These are phyloP conservation scores for Trinorchestia longiramus DNA, from an alignment of 1,140 invertebrate species.

Conservation along the genomic window DNA sequence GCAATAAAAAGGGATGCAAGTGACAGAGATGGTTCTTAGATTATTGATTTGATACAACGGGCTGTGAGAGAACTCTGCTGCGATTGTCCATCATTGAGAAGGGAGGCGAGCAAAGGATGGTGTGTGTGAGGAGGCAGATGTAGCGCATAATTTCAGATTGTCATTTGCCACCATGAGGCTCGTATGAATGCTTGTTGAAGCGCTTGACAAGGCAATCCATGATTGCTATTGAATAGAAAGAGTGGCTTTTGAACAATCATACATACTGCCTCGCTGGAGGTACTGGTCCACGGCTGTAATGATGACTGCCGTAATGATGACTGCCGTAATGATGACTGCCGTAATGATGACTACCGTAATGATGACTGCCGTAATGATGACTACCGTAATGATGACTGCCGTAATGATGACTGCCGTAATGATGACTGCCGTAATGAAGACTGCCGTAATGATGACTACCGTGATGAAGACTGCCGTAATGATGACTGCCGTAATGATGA, in stretches of 20 bases:
- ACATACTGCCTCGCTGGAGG: not conserved
- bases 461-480: too few species aligned
- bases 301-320: too few species aligned
- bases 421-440: too few species aligned
- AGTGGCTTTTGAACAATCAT: not conserved
- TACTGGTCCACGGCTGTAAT: not conserved
- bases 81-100: conserved; percentile 16
- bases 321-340: too few species aligned
- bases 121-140: conserved; percentile 29
- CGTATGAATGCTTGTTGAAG: conserved; percentile 35
- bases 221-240: conserved; percentile 36
- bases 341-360: not conserved
- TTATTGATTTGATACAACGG: conserved; percentile 40
- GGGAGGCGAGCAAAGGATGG: not conserved
- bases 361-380: too few species aligned
- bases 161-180: conserved; percentile 35
- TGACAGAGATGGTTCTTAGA: conserved; percentile 51
- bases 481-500: too few species aligned
- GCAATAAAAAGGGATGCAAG: conserved; percentile 51
- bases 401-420: too few species aligned
- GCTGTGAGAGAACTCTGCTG: not conserved
- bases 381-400: too few species aligned
- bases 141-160: conserved; percentile 14
- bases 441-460: too few species aligned
- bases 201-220: conserved; percentile 5